Evolutionary conservation across 2,797 vertebrate species (phyloP).

Genomic region (Pygocentrus nattereri): DNA sequence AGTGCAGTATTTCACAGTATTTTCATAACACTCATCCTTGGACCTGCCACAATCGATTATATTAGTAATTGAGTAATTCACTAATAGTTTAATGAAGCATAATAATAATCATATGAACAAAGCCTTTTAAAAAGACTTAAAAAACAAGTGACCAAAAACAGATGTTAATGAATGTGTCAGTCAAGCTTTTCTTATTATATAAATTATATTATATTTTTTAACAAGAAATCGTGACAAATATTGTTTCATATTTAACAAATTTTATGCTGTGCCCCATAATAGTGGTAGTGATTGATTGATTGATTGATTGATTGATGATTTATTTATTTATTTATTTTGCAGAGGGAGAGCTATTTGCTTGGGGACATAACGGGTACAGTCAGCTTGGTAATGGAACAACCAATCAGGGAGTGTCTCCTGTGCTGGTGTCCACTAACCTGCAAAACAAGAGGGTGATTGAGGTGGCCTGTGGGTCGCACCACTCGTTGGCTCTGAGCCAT

Average conservation of each 20-base stretch:
- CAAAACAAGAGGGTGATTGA: constrained; percentile 89
- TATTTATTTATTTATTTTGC: constrained; percentile 52
- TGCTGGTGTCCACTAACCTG: constrained; percentile 89
- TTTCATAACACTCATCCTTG: neutral
- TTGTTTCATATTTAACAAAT: neutral
- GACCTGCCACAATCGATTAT: neutral
- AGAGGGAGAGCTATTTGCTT: constrained; percentile 95
- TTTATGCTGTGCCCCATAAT: neutral
- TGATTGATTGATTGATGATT: too few relatives aligned
- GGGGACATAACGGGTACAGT: constrained; percentile 97
- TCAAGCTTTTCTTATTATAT: neutral
- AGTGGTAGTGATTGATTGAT: constrained; percentile 8
- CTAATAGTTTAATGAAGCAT: neutral
- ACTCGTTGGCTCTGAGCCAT: constrained; percentile 90
- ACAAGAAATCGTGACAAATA: too few relatives aligned
- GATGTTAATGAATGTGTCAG: too few relatives aligned
- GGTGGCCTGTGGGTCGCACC: constrained; percentile 97
- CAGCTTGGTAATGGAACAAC: constrained; percentile 95
- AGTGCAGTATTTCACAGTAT: neutral
- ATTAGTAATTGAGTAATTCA: neutral
- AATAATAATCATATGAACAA: too few relatives aligned
- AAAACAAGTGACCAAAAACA: too few relatives aligned
- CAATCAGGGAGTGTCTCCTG: constrained; percentile 89
- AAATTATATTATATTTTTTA: too few relatives aligned
- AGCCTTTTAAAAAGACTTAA: too few relatives aligned